Base-by-base conservation (phyloP, 2,888 invertebrate species). In the Brachyptera risi region DNA sequence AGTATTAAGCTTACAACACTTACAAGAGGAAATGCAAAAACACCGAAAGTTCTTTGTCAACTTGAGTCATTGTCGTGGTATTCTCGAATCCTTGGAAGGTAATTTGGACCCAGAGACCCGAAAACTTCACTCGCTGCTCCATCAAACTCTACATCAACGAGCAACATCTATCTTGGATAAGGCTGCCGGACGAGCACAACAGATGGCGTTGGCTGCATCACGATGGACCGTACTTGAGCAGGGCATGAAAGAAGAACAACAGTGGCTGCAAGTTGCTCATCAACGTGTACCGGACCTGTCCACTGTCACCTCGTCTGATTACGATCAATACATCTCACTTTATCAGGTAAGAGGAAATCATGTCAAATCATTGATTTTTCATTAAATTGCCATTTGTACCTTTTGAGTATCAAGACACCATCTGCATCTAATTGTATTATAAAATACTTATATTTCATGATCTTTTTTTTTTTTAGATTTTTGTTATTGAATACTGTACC, bases 21-120 rank as follows among this genome's bases (percentile, higher is more conserved):
- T 93, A n/a, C 90, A 90, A 69, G 90, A 91, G 69, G 92, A 92
- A 77, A 90, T 93, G 76, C 92, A 92, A 69, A 92, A 90, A 71
- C 91, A 92, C 69, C 81, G 92, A 38, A 91, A 90, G 71, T 92
- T 93, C 79, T 93, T 93, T 71, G 89, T 91, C 0, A 92, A 92
- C 68, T 75, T 94, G 7, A 92, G 91, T 69, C 91, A 92, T 67
- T 93, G 93, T 70, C 82, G 90, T 68, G 90, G 88, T 11, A 90
- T 93, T 68, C 77, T 94, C 38, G 92, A 93, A 73, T 92, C 92
- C 0, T 75, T 93, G 23, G 92, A 92, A 74, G 87, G 87, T 66
- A 90, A 92, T 71, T 78, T 93, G 38, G 92, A 93, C 69, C 80
- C 79, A 37, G 91, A 91, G 73, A 92, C 92, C 0, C 81, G 88